phyloP scores from a whole-genome alignment of 1,140 invertebrate genomes.

The Dreissena rostriformis region DNA sequence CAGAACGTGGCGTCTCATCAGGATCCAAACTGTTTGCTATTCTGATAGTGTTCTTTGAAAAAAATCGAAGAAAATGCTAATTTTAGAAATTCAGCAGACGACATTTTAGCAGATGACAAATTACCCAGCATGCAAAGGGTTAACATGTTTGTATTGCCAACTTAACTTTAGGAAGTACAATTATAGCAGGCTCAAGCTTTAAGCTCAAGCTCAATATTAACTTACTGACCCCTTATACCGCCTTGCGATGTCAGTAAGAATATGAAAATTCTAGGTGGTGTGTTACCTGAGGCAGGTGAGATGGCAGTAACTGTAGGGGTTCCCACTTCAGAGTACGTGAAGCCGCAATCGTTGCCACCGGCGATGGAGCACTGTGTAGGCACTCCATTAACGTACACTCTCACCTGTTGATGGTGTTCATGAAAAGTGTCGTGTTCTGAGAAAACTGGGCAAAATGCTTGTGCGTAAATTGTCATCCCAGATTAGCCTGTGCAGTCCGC shows the following conservation, averaged over 20 bases:
- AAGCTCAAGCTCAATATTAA: background rate
- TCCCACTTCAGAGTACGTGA: slow-evolving; percentile 21
- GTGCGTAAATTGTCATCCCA: too few species aligned
- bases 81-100: too few species aligned
- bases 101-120: too few species aligned
- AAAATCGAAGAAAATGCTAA: too few species aligned
- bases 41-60: too few species aligned
- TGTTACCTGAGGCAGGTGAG: slow-evolving; percentile 24
- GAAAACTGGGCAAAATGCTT: too few species aligned
- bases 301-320: slow-evolving; percentile 55
- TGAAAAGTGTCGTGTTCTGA: too few species aligned
- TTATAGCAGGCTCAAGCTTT: background rate
- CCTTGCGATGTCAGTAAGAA: background rate
- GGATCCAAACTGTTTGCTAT: too few species aligned
- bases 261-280: background rate
- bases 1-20: too few species aligned
- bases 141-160: too few species aligned
- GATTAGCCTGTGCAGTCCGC: too few species aligned
- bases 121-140: too few species aligned
- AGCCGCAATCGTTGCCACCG: slow-evolving; percentile 12
- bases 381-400: slow-evolving; percentile 11
- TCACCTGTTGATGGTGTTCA: background rate
- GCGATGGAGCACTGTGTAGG: slow-evolving; percentile 1
- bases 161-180: background rate
- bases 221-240: background rate